Percentiles rank a stretch among this genome's conserved stretches.
phyloP scores from a whole-genome alignment of 2,113 vertebrate genomes.

The Trogon surrucura region DNA sequence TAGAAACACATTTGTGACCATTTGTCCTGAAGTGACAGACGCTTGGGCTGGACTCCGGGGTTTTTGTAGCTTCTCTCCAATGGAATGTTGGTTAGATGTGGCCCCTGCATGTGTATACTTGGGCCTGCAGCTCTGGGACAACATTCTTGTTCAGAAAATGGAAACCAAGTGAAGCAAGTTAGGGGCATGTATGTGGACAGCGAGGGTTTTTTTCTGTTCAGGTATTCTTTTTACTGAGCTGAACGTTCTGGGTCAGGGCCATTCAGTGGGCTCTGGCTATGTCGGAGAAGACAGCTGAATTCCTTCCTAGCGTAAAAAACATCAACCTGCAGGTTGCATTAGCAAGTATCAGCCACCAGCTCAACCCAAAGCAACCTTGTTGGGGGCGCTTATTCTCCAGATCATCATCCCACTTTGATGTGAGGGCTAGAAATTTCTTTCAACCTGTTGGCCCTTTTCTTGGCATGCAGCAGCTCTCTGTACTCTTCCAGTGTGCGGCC shows the following conservation, averaged over 20 bases:
- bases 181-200: background rate
- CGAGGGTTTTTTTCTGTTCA: background rate
- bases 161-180: background rate
- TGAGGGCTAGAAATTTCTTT: background rate
- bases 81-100: background rate
- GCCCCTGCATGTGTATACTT: background rate
- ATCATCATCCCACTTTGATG: background rate
- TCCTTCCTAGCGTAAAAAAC: background rate
- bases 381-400: background rate
- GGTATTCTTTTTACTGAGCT: background rate
- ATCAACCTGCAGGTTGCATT: background rate
- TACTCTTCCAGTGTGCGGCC: background rate
- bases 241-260: background rate
- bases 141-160: background rate
- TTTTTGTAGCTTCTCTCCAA: background rate
- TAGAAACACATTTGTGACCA: background rate
- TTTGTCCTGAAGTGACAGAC: background rate
- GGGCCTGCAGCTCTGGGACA: background rate
- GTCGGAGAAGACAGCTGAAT: background rate
- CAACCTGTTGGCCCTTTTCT: background rate
- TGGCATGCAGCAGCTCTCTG: background rate
- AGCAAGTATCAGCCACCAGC: background rate
- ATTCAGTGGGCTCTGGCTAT: background rate
- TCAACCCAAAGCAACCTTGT: background rate
- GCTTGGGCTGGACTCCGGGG: background rate